These are phyloP conservation scores for Ptychochromis oligacanthus DNA, from an alignment of 2,113 vertebrate genomes.

Conservation along the genomic window DNA sequence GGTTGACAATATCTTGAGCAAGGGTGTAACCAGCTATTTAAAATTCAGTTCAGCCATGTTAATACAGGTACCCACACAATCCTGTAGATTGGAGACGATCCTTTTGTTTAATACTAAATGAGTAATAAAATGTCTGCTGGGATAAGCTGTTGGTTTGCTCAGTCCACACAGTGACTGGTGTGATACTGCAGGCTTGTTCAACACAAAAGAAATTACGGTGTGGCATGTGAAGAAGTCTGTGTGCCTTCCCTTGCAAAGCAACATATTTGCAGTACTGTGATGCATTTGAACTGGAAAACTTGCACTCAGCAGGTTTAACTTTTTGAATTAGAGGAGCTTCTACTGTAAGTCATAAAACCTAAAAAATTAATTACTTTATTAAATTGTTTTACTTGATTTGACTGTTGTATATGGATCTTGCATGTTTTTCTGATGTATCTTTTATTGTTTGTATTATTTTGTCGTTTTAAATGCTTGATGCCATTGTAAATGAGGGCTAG, in stretches of 20 bases:
- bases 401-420: neutral
- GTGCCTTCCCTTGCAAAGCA: neutral
- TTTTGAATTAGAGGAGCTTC: neutral
- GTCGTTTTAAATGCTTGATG: neutral
- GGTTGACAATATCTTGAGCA: neutral
- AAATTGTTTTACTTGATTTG: fast-evolving
- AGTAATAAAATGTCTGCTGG: neutral
- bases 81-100: neutral
- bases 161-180: neutral
- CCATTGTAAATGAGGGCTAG: no score
- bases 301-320: slow-evolving; percentile 15
- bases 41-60: neutral
- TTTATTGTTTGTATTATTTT: neutral
- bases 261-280: neutral
- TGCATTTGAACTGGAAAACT: slow-evolving; percentile 3
- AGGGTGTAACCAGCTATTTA: neutral
- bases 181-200: neutral
- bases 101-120: neutral
- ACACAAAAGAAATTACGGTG: slow-evolving; percentile 10
- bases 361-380: neutral
- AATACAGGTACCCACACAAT: neutral
- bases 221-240: slow-evolving; percentile 10
- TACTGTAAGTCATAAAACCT: neutral
- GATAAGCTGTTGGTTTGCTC: neutral
- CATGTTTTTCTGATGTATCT: neutral